These are phyloP conservation scores for Heliconius hermathena DNA, from an alignment of 1,140 invertebrate species.

Conservation along the genomic window DNA sequence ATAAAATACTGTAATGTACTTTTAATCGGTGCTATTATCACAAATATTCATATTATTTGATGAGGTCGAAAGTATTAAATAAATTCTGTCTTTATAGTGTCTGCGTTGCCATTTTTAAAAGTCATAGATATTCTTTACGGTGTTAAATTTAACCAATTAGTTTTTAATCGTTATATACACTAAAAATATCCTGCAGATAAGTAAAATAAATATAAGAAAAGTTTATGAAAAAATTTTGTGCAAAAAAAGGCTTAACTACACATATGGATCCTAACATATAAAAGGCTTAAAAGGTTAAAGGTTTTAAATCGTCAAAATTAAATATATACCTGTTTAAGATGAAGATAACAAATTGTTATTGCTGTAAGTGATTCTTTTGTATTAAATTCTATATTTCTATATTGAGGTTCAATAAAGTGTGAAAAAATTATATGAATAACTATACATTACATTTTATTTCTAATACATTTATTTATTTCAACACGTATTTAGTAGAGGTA, in stretches of 20 bases:
- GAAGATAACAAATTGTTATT: constrained; percentile 12
- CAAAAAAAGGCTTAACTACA: constrained; percentile 43
- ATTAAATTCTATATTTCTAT: neutral
- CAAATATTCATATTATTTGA: neutral
- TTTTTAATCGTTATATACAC: neutral
- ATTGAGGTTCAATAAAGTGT: neutral
- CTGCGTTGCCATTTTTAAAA: neutral
- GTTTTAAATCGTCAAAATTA: constrained; percentile 68
- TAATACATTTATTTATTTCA: no score
- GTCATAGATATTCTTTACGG: neutral
- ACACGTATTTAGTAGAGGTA: no score
- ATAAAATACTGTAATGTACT: constrained; percentile 33
- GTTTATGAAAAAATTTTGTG: no score
- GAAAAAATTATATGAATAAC: no score
- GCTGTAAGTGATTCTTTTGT: constrained; percentile 59
- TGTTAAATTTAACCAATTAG: neutral
- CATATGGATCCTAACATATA: constrained; percentile 51
- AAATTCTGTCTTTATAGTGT: neutral
- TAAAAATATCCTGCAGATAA: neutral
- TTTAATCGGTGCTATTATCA: constrained; percentile 18
- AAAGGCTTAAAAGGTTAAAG: constrained; percentile 63
- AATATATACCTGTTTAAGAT: constrained; percentile 45
- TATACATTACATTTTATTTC: no score
- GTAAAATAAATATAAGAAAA: no score
- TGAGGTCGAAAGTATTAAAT: neutral